A percentile compares a stretch with the other conserved stretches of the same genome.
phyloP scores from a whole-genome alignment of 2,797 vertebrate species.

The Meriones psammophilus region DNA sequence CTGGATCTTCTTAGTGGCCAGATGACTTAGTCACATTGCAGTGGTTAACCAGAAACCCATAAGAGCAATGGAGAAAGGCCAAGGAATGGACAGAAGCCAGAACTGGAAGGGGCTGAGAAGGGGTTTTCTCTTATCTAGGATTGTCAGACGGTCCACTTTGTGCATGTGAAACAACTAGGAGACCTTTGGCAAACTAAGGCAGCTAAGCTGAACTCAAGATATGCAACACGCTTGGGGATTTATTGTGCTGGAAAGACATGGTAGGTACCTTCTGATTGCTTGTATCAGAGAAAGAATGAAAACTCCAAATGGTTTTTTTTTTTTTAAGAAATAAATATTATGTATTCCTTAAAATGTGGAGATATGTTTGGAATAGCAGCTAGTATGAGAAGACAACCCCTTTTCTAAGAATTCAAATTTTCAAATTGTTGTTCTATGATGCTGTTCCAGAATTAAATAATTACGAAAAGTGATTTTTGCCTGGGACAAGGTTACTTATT shows the following conservation, averaged over 20 bases:
- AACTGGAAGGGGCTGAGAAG: neutral
- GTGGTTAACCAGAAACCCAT: conserved; percentile 34
- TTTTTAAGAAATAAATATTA: conserved; percentile 22
- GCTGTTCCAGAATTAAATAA: neutral
- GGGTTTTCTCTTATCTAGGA: conserved; percentile 28
- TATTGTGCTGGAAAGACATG: conserved; percentile 35
- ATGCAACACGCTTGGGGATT: conserved; percentile 69
- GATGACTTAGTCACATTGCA: neutral
- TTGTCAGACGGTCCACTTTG: conserved; percentile 2
- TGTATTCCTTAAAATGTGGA: conserved; percentile 22
- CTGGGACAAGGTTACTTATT: neutral
- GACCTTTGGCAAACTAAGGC: conserved; percentile 63
- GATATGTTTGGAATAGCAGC: too few species aligned
- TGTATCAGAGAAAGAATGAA: conserved; percentile 30
- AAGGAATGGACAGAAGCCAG: conserved; percentile 5
- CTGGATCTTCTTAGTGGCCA: conserved; percentile 8
- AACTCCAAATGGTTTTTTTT: neutral
- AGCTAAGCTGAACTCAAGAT: conserved; percentile 74
- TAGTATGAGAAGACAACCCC: neutral
- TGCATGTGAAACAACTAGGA: conserved; percentile 69
- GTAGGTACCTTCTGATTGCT: conserved; percentile 46
- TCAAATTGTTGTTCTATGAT: neutral
- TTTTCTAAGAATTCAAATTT: conserved; percentile 45
- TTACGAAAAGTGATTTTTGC: conserved; percentile 47
- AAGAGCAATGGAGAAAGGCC: neutral